Percentiles rank a stretch among this genome's conserved stretches.
phyloP scores from a whole-genome alignment of 2,797 vertebrate genomes.

The Denticeps clupeoides region DNA sequence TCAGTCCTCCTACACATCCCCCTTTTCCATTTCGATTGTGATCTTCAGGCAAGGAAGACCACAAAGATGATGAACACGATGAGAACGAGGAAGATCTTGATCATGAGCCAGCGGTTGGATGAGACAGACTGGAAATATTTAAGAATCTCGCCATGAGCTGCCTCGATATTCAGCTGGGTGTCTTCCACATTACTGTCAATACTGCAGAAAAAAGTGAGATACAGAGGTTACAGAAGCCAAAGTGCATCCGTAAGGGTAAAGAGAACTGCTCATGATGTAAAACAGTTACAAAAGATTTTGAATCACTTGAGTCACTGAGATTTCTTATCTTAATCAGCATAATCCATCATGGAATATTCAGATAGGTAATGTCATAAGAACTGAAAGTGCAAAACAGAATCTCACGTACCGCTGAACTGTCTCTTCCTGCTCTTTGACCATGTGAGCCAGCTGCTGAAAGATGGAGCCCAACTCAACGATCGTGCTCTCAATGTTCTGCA shows the following conservation, averaged over 20 bases:
- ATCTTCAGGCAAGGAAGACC: constrained; percentile 83
- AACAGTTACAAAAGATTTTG: too few species aligned
- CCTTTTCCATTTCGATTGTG: constrained; percentile 2
- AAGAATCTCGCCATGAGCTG: constrained; percentile 83
- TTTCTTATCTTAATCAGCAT: too few species aligned
- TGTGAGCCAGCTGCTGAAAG: constrained; percentile 89
- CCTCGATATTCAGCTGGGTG: constrained; percentile 83
- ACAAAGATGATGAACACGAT: constrained; percentile 90
- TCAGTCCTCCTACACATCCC: constrained; percentile 27
- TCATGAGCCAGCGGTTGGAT: constrained; percentile 94
- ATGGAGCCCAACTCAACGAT: constrained; percentile 91
- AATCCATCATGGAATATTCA: too few species aligned
- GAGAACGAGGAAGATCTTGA: constrained; percentile 94
- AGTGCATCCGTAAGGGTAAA: too few species aligned
- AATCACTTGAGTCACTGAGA: too few species aligned
- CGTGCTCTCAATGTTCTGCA: constrained; percentile 92
- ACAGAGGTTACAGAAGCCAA: too few species aligned
- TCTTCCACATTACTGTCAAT: constrained; percentile 88
- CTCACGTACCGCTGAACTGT: background rate
- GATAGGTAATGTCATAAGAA: too few species aligned
- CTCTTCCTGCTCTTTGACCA: constrained; percentile 81
- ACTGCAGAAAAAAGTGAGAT: too few species aligned
- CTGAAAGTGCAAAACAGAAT: too few species aligned
- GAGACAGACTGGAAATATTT: constrained; percentile 96
- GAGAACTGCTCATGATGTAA: too few species aligned